phyloP scores from a whole-genome alignment of 2,888 invertebrate species.

The Metalampra italica region DNA sequence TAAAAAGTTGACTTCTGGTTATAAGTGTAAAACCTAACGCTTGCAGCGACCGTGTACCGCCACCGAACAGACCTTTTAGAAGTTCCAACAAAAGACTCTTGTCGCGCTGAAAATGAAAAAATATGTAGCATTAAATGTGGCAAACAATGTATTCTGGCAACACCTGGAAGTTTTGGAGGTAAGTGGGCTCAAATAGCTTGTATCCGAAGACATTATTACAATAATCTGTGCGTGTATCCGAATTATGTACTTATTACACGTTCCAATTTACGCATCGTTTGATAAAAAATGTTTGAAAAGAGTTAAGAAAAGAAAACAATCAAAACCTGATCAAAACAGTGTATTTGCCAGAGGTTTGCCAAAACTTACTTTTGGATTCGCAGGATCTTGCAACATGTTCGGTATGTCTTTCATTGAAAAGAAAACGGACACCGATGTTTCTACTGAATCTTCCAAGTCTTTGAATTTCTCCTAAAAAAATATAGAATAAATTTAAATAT shows the following conservation, averaged over 20 bases:
- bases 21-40: slow-evolving; percentile 68
- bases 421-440: slow-evolving; percentile 69
- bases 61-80: slow-evolving; percentile 39
- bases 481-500: background rate
- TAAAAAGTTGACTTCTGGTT: slow-evolving; percentile 51
- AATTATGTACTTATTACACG: slow-evolving; percentile 1
- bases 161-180: background rate
- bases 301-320: no score
- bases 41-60: slow-evolving; percentile 61
- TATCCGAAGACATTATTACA: background rate
- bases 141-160: background rate
- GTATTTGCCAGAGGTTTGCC: no score
- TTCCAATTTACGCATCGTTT: slow-evolving; percentile 17
- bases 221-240: background rate
- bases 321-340: no score
- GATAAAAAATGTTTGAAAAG: no score
- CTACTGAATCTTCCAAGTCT: slow-evolving; percentile 70
- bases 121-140: slow-evolving; percentile 1
- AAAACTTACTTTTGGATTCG: slow-evolving; percentile 69
- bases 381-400: slow-evolving; percentile 68
- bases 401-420: slow-evolving; percentile 76
- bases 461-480: slow-evolving; percentile 62
- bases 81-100: slow-evolving; percentile 52
- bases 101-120: slow-evolving; percentile 40
- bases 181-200: slow-evolving; percentile 1